phyloP scores from a whole-genome alignment of 2,888 invertebrate species.

The Agrotis puta region DNA sequence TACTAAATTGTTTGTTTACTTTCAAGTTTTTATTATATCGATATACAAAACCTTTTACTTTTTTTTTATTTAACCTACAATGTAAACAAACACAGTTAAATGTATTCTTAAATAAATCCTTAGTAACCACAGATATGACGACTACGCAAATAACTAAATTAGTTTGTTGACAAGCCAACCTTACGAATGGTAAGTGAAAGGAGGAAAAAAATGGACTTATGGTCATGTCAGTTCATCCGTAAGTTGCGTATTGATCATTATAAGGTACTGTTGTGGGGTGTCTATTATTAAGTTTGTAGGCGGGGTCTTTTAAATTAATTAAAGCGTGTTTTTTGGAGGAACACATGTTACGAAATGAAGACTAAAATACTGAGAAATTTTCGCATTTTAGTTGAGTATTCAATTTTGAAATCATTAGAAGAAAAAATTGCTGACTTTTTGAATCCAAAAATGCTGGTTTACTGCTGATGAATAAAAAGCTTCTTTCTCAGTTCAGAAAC shows the following conservation, averaged over 20 bases:
- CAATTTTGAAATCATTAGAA: no score
- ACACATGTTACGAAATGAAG: no score
- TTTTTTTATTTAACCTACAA: no score
- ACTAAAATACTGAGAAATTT: no score
- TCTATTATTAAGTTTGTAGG: not conserved
- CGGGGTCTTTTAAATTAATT: not conserved
- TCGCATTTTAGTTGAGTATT: no score
- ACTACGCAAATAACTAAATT: conserved; percentile 21
- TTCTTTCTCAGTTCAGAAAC: no score
- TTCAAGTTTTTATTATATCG: not conserved
- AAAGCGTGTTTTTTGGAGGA: not conserved
- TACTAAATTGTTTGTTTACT: no score
- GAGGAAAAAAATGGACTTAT: conserved; percentile 7
- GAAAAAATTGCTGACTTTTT: no score
- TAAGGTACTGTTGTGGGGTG: conserved; percentile 11
- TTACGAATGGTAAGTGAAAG: conserved; percentile 33
- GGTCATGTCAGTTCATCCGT: not conserved
- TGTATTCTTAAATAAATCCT: not conserved
- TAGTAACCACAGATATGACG: not conserved
- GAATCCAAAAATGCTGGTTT: no score
- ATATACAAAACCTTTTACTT: not conserved
- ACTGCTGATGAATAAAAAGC: no score
- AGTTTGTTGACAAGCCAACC: conserved; percentile 1
- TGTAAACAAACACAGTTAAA: not conserved
- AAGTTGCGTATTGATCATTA: conserved; percentile 8